These are phyloP conservation scores for Lanius collurio DNA, from an alignment of 2,113 vertebrate genomes.

Conservation along the genomic window DNA sequence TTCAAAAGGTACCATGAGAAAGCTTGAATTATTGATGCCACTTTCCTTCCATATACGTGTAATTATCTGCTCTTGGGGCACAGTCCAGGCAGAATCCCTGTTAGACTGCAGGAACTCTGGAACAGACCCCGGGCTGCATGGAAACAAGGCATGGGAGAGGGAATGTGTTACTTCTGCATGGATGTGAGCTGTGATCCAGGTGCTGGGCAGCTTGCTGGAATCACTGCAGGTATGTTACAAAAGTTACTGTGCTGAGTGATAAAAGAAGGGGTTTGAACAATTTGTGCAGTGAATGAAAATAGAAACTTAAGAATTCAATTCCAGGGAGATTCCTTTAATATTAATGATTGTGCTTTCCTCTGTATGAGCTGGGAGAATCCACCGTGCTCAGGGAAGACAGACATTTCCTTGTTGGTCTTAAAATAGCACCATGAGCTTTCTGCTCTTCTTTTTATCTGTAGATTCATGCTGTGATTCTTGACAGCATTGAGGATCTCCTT, in stretches of 20 bases:
- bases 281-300: not conserved
- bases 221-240: not conserved
- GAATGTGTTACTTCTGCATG: not conserved
- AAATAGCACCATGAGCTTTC: not conserved
- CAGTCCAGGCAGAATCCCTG: not conserved
- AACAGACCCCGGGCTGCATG: not conserved
- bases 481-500: not conserved
- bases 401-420: not conserved
- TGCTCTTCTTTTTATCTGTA: not conserved
- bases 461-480: not conserved
- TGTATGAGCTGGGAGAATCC: not conserved
- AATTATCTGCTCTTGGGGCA: not conserved
- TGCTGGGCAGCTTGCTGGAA: not conserved
- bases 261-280: not conserved
- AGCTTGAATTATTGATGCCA: constrained; percentile 66
- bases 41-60: not conserved
- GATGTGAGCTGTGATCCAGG: not conserved
- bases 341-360: not conserved
- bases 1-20: constrained; percentile 43
- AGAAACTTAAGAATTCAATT: not conserved
- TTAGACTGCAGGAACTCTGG: not conserved
- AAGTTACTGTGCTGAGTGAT: not conserved
- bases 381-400: not conserved
- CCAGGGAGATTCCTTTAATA: not conserved
- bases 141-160: not conserved